A percentile compares a stretch with the other conserved stretches of the same genome.
Evolutionary conservation across 2,888 invertebrate species (phyloP).

Genomic region (Lagria hirta): DNA sequence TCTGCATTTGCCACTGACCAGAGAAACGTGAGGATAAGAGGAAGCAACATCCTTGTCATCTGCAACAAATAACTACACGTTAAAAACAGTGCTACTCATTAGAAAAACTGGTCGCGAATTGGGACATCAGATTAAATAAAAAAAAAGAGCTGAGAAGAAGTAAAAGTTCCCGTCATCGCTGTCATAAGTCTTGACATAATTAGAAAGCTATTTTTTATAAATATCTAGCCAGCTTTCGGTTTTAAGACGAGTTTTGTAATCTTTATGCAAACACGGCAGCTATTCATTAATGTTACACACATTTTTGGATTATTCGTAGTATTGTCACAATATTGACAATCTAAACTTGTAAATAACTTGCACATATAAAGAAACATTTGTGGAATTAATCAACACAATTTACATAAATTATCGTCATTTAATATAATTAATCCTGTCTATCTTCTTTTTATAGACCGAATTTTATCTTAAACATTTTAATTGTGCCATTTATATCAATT

Average conservation of each 20-base stretch:
- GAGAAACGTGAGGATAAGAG: conserved; percentile 25
- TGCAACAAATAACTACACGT: conserved; percentile 25
- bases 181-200: conserved; percentile 12
- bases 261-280: conserved; percentile 5
- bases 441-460: too few relatives aligned
- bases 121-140: too few relatives aligned
- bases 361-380: too few relatives aligned
- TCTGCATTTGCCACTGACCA: conserved; percentile 30
- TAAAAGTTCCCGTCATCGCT: conserved; percentile 10
- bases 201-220: conserved; percentile 8
- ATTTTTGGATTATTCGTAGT: too few relatives aligned
- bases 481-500: too few relatives aligned
- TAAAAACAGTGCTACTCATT: not conserved
- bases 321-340: too few relatives aligned
- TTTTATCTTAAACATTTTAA: too few relatives aligned
- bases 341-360: too few relatives aligned
- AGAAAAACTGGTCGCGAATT: conserved; percentile 14
- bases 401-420: too few relatives aligned
- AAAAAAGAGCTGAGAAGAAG: conserved; percentile 2
- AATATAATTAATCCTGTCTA: too few relatives aligned
- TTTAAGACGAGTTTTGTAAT: conserved; percentile 7
- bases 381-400: too few relatives aligned
- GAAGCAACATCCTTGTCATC: conserved; percentile 27
- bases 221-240: conserved; percentile 8
- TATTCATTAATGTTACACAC: too few relatives aligned